Evolutionary conservation across 2,113 vertebrate genomes (phyloP).

Genomic region (Urocynchramus pylzowi): DNA sequence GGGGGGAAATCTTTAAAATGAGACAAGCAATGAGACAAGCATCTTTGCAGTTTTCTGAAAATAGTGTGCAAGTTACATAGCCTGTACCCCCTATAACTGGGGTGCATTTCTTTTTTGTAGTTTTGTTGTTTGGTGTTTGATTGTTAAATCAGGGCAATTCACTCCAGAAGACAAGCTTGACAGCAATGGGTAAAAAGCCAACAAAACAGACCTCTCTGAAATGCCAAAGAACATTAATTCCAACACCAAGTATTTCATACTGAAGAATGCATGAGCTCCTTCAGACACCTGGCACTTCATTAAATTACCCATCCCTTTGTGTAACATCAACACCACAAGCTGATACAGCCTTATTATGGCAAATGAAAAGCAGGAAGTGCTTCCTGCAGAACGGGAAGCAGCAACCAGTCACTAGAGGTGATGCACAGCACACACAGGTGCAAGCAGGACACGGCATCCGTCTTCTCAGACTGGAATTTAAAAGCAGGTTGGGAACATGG

Average conservation of each 20-base stretch:
- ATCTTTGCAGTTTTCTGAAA: not conserved
- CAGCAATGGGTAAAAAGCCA: not conserved
- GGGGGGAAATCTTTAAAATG: not conserved
- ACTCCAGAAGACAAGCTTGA: not conserved
- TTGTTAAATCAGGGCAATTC: not conserved
- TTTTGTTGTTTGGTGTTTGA: not conserved
- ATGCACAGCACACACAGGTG: fast-evolving
- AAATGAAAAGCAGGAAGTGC: not conserved
- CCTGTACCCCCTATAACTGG: fast-evolving
- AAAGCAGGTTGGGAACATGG: not conserved
- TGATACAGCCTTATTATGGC: not conserved
- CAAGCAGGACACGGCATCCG: fast-evolving
- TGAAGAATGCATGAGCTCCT: not conserved
- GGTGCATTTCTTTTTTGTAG: not conserved
- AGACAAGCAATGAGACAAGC: not conserved
- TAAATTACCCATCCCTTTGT: not conserved
- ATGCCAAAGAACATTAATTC: not conserved
- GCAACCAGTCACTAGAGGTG: no score
- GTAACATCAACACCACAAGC: fast-evolving
- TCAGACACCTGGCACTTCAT: not conserved
- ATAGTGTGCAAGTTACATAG: fast-evolving
- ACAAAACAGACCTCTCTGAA: not conserved
- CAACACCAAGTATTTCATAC: not conserved
- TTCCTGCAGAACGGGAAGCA: fast-evolving
- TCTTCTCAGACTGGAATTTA: not conserved